phyloP scores from a whole-genome alignment of 2,797 vertebrate genomes.

The Rhinoraja longicauda region DNA sequence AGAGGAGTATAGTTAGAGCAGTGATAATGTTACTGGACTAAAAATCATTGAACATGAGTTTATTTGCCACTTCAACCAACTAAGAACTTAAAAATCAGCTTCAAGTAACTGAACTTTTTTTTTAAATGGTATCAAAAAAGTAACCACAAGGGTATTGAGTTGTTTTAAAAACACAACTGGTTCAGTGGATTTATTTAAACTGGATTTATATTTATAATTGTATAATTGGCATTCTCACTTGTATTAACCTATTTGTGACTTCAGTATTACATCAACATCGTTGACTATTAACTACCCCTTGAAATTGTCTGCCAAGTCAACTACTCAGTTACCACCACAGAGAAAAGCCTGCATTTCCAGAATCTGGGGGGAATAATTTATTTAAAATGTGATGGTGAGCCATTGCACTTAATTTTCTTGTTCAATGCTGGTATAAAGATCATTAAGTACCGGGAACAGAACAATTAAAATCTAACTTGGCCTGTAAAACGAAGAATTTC shows the following conservation, averaged over 20 bases:
- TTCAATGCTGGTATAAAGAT: neutral
- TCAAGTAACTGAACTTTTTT: neutral
- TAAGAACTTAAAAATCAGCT: neutral
- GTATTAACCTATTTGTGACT: neutral
- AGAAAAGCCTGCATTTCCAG: neutral
- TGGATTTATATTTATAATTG: neutral
- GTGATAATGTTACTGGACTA: neutral
- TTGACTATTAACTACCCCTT: neutral
- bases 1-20: neutral
- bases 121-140: neutral
- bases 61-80: neutral
- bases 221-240: neutral
- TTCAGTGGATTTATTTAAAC: no score
- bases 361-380: neutral
- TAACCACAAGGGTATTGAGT: neutral
- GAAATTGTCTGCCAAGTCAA: neutral
- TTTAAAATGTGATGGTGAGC: neutral
- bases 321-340: neutral
- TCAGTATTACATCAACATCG: neutral
- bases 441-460: no score
- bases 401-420: neutral
- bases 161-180: slow-evolving; percentile 5
- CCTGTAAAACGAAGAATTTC: no score
- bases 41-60: neutral
- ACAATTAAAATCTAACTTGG: no score